A percentile compares a stretch with the other conserved stretches of the same genome.
Conservation (phyloP, 2,888 invertebrate genomes). For the Drosophila limbata region DNA sequence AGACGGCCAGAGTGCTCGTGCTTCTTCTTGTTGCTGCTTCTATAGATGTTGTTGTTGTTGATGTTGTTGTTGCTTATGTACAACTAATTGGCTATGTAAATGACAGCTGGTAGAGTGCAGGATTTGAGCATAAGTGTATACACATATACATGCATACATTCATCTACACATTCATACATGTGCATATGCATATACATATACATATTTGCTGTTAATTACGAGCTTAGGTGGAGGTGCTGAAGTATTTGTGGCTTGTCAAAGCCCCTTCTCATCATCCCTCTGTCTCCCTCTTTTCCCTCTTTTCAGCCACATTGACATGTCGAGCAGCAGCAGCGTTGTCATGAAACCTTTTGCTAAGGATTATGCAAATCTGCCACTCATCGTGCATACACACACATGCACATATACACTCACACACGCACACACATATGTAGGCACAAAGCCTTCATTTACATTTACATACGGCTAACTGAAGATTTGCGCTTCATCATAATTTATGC, state of each 20-base stretch:
- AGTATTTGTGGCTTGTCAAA: slow-evolving; percentile 64
- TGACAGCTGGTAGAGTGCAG: slow-evolving; percentile 62
- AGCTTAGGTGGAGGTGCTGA: slow-evolving; percentile 63
- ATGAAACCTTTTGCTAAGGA: slow-evolving; percentile 80
- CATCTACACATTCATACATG: slow-evolving; percentile 8
- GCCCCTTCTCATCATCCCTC: not conserved
- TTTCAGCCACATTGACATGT: slow-evolving; percentile 70
- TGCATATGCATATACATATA: slow-evolving; percentile 13
- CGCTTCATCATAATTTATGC: slow-evolving; percentile 80
- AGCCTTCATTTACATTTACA: slow-evolving; percentile 79
- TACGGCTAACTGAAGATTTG: slow-evolving; percentile 79
- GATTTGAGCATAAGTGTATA: slow-evolving; percentile 42
- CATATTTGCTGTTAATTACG: slow-evolving; percentile 72
- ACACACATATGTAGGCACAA: slow-evolving; percentile 47
- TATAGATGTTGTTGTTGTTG: slow-evolving; percentile 15
- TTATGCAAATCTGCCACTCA: slow-evolving; percentile 80
- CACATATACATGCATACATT: not conserved
- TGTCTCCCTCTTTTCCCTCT: not conserved
- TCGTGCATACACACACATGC: slow-evolving; percentile 62
- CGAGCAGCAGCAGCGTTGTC: slow-evolving; percentile 70
- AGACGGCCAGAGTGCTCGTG: slow-evolving; percentile 9
- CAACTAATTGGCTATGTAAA: slow-evolving; percentile 78
- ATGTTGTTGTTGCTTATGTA: slow-evolving; percentile 62
- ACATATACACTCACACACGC: slow-evolving; percentile 14
- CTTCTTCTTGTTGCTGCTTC: slow-evolving; percentile 25